Base-by-base conservation (phyloP, 1,140 invertebrate genomes). In the Thrips palmi region DNA sequence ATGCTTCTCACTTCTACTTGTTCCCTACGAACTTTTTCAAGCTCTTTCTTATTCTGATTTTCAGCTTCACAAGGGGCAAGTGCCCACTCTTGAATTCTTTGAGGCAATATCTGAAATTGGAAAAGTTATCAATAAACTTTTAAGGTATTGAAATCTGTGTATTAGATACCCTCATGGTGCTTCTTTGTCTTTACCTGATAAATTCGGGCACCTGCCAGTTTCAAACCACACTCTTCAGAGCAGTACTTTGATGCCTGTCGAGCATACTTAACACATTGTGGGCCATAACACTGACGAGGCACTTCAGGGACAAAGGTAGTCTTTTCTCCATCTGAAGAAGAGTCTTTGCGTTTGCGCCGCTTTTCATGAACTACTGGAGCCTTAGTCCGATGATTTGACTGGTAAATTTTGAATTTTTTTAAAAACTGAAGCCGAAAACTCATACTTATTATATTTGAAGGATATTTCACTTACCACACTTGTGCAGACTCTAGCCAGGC, bases 41-140 rank as follows among this genome's bases (percentile, higher is more conserved):
- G 54, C 28, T 78, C 66, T 45, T 77, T 74, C 42, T 77, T 73
- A 55, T 92, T 92, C 39, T 73, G 73, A 46, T 85, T 77, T 52
- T 94, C 89, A 0, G 89, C 86, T 22, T 75, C 65, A 52, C 82
- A 88, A 0, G 75, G 70, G n/a, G 79, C 80, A n/a, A 85, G 63
- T 23, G 81, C 77, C 88, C 89, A 94, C 51, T 96, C 86, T 55
- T 91, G 85, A 40, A 96, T 79, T n/a, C 89, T 66, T 47, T 85
- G 80, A 0, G 91, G 91, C 12, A 97, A 53, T 4, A 86, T 73
- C 65, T 80, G 55, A 5, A 44, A 33, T 30, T 10, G 18, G 11
- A 37, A 24, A 41, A 34, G 15, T 38, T 38, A 38, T 22, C 31
- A 31, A 42, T 20, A 37, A 14, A 50, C 42, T 17, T 5, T 27